phyloP scores from a whole-genome alignment of 2,113 vertebrate species.

The Ahaetulla prasina region DNA sequence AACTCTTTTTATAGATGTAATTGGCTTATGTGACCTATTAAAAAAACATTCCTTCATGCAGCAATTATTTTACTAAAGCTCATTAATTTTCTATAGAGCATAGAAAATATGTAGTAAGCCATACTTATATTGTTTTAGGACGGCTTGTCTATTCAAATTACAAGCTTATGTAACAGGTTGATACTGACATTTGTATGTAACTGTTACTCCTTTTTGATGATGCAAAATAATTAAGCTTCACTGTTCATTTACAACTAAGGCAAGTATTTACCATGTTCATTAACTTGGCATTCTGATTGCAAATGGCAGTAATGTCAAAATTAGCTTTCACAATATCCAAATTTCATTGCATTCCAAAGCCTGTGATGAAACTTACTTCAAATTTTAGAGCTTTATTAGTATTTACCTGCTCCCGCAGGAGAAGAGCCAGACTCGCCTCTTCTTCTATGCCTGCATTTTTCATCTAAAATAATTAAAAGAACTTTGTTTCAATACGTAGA shows the following conservation, averaged over 20 bases:
- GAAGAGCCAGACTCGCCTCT: fast-evolving
- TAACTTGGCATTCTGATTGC: not conserved
- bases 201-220: conserved; percentile 2
- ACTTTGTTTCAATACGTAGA: not conserved
- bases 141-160: not conserved
- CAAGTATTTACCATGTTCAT: not conserved
- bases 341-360: not conserved
- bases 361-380: conserved; percentile 23
- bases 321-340: conserved; percentile 11
- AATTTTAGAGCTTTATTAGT: not conserved
- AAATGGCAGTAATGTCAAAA: conserved; percentile 43
- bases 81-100: conserved; percentile 58
- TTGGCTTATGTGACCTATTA: conserved; percentile 26
- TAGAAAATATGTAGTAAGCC: conserved; percentile 45
- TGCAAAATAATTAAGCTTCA: not conserved
- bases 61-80: conserved; percentile 33
- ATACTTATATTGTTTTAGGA: not conserved
- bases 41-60: not conserved
- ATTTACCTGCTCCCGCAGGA: not conserved
- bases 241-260: not conserved
- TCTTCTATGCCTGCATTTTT: not conserved
- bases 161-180: no score
- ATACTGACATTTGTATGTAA: not conserved
- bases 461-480: conserved; percentile 2
- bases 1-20: conserved; percentile 25